These are phyloP conservation scores for Thryonomys swinderianus DNA, from an alignment of 2,113 vertebrate species.

Conservation along the genomic window DNA sequence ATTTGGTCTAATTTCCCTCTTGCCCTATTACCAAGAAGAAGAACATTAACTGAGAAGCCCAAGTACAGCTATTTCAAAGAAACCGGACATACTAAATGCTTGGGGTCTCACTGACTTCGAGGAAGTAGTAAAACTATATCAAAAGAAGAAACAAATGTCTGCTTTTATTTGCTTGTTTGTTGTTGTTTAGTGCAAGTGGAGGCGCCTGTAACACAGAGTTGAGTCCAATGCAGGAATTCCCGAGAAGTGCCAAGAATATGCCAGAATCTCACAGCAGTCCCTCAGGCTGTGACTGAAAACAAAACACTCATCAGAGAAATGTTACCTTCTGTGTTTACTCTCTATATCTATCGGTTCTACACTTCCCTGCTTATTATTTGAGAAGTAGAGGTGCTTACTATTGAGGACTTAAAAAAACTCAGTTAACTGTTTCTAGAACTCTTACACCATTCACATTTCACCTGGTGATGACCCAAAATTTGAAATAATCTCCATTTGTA, in stretches of 20 bases:
- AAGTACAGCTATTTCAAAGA: not conserved
- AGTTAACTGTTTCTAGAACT: not conserved
- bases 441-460: conserved; percentile 3
- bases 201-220: not conserved
- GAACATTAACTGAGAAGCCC: not conserved
- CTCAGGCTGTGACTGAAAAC: not conserved
- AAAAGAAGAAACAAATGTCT: conserved; percentile 37
- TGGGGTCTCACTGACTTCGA: not conserved
- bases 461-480: not conserved
- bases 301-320: not conserved
- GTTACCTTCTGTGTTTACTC: not conserved
- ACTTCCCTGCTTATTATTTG: not conserved
- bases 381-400: not conserved
- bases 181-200: not conserved
- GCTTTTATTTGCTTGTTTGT: no score
- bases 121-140: not conserved
- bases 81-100: not conserved
- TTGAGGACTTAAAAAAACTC: not conserved
- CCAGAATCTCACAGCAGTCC: not conserved
- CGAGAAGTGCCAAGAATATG: not conserved
- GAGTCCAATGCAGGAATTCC: not conserved
- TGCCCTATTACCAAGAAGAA: not conserved
- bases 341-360: not conserved
- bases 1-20: not conserved
- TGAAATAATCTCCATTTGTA: not conserved